Conservation (phyloP, 2,113 vertebrate genomes). For the Chaetura pelagica region DNA sequence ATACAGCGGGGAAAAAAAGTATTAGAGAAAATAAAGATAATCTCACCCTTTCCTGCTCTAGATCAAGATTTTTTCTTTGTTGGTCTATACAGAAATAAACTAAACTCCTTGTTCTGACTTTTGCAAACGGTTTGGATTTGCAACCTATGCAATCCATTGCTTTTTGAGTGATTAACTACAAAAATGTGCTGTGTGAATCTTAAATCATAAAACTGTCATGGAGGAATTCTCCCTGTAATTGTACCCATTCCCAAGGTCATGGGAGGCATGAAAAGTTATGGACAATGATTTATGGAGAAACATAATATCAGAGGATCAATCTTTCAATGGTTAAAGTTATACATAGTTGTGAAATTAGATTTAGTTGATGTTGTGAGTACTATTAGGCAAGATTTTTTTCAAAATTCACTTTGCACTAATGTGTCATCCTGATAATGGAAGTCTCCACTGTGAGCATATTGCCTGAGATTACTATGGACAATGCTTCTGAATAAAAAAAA, state of each 20-base stretch:
- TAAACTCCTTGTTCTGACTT: background rate
- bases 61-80: background rate
- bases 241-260: constrained; percentile 20
- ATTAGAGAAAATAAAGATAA: background rate
- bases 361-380: background rate
- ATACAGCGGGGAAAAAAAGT: background rate
- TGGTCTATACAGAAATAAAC: background rate
- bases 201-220: background rate
- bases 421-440: background rate
- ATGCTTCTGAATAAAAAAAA: constrained; percentile 11
- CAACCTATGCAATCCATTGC: background rate
- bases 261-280: constrained; percentile 31
- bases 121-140: background rate
- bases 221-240: background rate
- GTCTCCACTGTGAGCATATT: background rate
- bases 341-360: constrained; percentile 1
- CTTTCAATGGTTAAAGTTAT: background rate
- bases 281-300: constrained; percentile 27
- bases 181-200: background rate
- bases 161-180: background rate
- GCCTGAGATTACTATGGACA: background rate
- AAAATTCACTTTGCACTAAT: constrained; percentile 20
- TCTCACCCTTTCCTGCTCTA: background rate
- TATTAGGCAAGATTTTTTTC: background rate
- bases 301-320: background rate